phyloP scores from a whole-genome alignment of 2,797 vertebrate genomes.

The Yasuhikotakia modesta region DNA sequence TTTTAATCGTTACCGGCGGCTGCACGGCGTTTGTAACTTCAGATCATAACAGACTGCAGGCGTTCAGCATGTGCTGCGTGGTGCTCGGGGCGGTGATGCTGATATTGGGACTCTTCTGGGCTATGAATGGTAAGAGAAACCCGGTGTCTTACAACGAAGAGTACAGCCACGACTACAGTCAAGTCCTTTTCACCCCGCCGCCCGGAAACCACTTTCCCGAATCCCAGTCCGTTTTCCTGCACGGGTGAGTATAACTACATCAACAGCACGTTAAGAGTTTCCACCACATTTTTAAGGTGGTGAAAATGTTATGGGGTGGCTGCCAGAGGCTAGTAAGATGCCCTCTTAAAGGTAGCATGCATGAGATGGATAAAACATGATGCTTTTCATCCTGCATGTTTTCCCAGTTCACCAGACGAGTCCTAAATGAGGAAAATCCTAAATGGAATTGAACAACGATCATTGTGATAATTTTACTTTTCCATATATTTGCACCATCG shows the following conservation, averaged over 20 bases:
- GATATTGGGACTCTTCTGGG: conserved; percentile 81
- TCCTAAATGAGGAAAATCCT: too few relatives aligned
- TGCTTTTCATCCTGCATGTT: too few relatives aligned
- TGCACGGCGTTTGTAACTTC: conserved; percentile 79
- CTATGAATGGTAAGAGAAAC: conserved; percentile 77
- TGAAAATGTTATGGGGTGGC: neutral
- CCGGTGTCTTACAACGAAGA: conserved; percentile 70
- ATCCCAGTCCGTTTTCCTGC: conserved; percentile 78
- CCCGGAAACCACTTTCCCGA: conserved; percentile 75
- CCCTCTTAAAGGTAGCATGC: neutral
- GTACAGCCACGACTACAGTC: conserved; percentile 64
- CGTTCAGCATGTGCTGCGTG: conserved; percentile 81
- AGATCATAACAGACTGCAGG: conserved; percentile 75
- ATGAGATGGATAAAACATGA: conserved; percentile 5
- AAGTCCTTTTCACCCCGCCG: conserved; percentile 74
- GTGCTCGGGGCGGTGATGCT: conserved; percentile 82
- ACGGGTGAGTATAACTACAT: conserved; percentile 68
- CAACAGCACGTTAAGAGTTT: too few relatives aligned
- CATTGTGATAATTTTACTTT: too few relatives aligned
- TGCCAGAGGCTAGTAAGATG: neutral
- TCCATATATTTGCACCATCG: too few relatives aligned
- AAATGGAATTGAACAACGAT: neutral
- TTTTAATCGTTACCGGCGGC: conserved; percentile 81
- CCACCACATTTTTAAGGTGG: neutral
- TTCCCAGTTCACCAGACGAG: too few relatives aligned